Conservation (phyloP, 2,888 invertebrate species). For the Parapristionchus giblindavisi region DNA sequence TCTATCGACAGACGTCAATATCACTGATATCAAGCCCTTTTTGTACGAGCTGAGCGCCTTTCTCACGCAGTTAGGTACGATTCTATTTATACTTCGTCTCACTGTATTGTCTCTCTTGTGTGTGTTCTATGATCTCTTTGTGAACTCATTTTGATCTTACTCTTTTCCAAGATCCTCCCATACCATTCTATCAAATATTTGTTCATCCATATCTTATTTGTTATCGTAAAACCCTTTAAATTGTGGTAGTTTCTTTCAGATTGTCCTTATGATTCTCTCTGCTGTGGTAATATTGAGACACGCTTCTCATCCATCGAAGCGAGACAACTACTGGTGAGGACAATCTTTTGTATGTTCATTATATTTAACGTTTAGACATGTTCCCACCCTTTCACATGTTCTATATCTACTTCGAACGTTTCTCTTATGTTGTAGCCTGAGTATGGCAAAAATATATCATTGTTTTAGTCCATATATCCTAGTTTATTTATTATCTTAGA, state of each 20-base stretch:
- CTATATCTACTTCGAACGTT: background rate
- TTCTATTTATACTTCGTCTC: background rate
- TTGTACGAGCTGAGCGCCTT: slow-evolving; percentile 56
- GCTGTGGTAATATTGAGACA: slow-evolving; percentile 47
- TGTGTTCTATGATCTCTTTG: background rate
- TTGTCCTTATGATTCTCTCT: slow-evolving; percentile 51
- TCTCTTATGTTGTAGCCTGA: too few relatives aligned
- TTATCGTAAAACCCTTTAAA: background rate
- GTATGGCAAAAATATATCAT: too few relatives aligned
- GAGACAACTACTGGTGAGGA: slow-evolving; percentile 41
- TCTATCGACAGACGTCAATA: slow-evolving; percentile 37
- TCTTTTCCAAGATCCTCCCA: background rate
- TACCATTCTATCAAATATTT: background rate
- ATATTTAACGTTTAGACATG: background rate
- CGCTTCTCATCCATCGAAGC: slow-evolving; percentile 40
- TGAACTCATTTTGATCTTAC: background rate
- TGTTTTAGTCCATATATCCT: too few relatives aligned
- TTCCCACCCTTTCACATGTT: background rate
- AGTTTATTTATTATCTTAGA: background rate
- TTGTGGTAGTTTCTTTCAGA: slow-evolving; percentile 39
- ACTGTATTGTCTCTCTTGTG: background rate
- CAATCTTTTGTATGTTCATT: slow-evolving; percentile 21
- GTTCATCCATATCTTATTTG: background rate
- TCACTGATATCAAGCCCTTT: slow-evolving; percentile 46
- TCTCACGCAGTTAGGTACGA: slow-evolving; percentile 50